Evolutionary conservation across 2,113 vertebrate species (phyloP), one percentile per base, ranked within the genome.

Genomic region (Seriola aureovittata): DNA sequence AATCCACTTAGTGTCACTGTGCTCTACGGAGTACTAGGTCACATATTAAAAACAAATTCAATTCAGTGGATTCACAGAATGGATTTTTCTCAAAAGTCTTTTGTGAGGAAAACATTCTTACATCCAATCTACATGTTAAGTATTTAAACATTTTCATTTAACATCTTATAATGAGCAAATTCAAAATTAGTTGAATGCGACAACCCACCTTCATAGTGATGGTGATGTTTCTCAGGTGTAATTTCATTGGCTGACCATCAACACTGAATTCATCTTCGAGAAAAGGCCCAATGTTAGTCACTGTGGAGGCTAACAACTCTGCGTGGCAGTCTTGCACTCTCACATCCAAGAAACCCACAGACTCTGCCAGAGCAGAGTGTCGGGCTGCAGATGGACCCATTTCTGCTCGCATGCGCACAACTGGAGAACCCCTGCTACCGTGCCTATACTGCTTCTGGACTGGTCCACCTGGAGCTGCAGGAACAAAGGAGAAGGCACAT

Each of bases 191-290:
- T 4, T 52, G 23, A n/a, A 13, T 34, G 13, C 55, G 1, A 42
- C 14, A 16, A 48, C 88, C 54, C 75, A 98, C 98, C 95, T 97
- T 97, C 60, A 99, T 77, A 0, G 96, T 98, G 85, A 99, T 74
- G 55, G 91, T 96, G 88, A 96, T 88, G 81, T 97, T 94, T 76
- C 95, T 92, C 68, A 99, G 85, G 82, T 96, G 95, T 66, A 99
- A 91, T 86, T 95, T 96, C 95, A 99, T 95, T 9, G 98, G 98
- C 82, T 97, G 95, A 21, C 97, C 93, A 12, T 97, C 97, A 0
- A 95, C 95, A 21, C 96, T 92, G 72, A 97, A 91, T 78, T 99
- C 98, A 21, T 99, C 98, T 86, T 99, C 98, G 3, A 99, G 94
- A 85, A 99, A 99, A 40, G 97, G 97, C 0, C 96, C 98, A 1